These are phyloP conservation scores for Melierax canorus DNA, from an alignment of 2,113 vertebrate species.

Conservation along the genomic window DNA sequence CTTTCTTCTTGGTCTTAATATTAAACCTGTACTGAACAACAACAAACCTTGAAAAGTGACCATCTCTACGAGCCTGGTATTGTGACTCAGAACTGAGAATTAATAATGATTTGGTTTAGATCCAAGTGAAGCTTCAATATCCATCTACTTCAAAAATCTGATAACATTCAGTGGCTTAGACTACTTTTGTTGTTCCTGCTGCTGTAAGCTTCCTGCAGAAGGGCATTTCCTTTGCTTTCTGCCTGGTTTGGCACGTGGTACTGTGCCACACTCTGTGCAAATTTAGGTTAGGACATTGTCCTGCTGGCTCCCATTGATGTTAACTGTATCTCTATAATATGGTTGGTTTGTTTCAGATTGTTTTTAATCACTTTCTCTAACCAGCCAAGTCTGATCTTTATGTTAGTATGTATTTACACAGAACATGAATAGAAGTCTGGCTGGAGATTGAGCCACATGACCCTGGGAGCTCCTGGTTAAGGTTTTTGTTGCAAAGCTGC, in stretches of 20 bases:
- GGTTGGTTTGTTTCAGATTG: not conserved
- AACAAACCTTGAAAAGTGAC: not conserved
- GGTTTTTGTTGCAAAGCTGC: not conserved
- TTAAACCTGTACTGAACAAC: not conserved
- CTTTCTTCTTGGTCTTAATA: not conserved
- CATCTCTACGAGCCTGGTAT: not conserved
- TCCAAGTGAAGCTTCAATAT: not conserved
- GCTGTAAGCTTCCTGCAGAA: not conserved
- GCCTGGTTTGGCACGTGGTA: not conserved
- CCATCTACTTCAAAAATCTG: not conserved
- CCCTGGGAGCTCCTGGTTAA: not conserved
- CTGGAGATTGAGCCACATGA: not conserved
- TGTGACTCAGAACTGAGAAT: not conserved
- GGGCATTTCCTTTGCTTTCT: not conserved
- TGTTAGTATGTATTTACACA: not conserved
- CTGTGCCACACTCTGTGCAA: not conserved
- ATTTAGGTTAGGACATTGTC: not conserved
- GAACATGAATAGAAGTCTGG: not conserved
- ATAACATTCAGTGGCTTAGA: not conserved
- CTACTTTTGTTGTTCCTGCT: not conserved
- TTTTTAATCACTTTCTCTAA: not conserved
- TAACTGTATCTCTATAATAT: fast-evolving
- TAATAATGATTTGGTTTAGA: not conserved
- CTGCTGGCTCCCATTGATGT: not conserved
- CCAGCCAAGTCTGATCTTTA: not conserved